Base-by-base conservation (phyloP, 2,888 invertebrate species). In the Ectobius pallidus region DNA sequence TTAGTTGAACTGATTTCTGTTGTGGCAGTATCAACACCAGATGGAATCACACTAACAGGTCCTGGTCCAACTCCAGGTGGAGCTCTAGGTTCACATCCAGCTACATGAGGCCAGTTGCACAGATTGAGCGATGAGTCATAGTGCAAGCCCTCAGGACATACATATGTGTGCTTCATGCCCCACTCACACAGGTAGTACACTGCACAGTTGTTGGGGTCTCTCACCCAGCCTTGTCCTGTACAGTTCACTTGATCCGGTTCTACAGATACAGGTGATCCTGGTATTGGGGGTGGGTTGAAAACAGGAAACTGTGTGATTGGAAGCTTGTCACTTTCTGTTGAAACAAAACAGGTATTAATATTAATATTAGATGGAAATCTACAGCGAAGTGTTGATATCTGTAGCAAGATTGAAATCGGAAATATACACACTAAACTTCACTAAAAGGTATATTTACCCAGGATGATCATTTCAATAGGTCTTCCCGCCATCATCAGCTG, bases 141-240 rank as follows among this genome's bases (percentile, higher is more conserved):
- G 73, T 79, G 77, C 32, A 82, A 78, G 2, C 79, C 80, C 7
- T 76, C 77, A 1, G 81, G 81, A 71, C 82, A 82, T 30, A 77
- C 75, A 75, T 81, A 81, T 25, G 79, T 78, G 68, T 79, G 77
- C 61, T 78, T 78, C 70, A 74, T 76, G 14, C 77, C 77, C 74
- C 78, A 78, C 71, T 77, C 77, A 70, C 87, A 87, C 6, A 82
- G 78, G 77, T 84, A 85, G 79, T 85, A 87, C 0, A 80, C 78
- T 0, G 79, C 73, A 72, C 86, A 86, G 73, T 85, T 81, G 0
- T 77, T 69, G 0, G 83, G 81, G 73, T 86, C 82, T 1, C 85
- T 78, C 0, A 82, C 79, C 63, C 83, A 85, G 3, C 88, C 88
- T 16, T 79, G 80, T 3, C 75, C 61, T 2, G 77, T 79, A 76